These are phyloP conservation scores for Opisthocomus hoazin DNA, from an alignment of 2,113 vertebrate genomes.

Conservation along the genomic window DNA sequence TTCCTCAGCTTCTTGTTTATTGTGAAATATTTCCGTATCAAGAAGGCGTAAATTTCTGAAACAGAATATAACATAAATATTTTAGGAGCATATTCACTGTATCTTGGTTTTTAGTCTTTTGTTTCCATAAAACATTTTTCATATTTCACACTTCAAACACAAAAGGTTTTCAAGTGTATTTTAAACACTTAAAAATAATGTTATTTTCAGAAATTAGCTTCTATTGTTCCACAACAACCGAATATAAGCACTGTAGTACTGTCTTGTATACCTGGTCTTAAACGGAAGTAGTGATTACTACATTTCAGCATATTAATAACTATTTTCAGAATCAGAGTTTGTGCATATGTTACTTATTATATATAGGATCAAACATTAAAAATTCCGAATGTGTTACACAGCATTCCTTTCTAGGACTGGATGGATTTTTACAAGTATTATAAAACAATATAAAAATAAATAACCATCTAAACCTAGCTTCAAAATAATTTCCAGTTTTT, in stretches of 20 bases:
- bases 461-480: background rate
- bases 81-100: background rate
- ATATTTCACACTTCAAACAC: background rate
- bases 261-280: background rate
- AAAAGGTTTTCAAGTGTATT: background rate
- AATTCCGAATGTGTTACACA: background rate
- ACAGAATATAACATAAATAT: background rate
- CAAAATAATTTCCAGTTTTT: background rate
- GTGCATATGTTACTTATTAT: background rate
- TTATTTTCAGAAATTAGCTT: background rate
- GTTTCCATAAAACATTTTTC: background rate
- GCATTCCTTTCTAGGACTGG: background rate
- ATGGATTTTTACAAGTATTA: background rate
- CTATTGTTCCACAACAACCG: background rate
- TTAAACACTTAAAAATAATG: background rate
- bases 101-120: background rate
- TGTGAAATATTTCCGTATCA: conserved; percentile 76
- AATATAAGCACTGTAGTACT: background rate
- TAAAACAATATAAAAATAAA: background rate
- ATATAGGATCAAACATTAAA: background rate
- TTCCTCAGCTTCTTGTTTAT: conserved; percentile 77
- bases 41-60: conserved; percentile 83
- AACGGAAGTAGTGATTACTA: background rate
- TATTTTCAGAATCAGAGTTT: background rate
- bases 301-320: background rate